phyloP scores from a whole-genome alignment of 2,888 invertebrate genomes.

The Marasmarcha lunaedactyla region DNA sequence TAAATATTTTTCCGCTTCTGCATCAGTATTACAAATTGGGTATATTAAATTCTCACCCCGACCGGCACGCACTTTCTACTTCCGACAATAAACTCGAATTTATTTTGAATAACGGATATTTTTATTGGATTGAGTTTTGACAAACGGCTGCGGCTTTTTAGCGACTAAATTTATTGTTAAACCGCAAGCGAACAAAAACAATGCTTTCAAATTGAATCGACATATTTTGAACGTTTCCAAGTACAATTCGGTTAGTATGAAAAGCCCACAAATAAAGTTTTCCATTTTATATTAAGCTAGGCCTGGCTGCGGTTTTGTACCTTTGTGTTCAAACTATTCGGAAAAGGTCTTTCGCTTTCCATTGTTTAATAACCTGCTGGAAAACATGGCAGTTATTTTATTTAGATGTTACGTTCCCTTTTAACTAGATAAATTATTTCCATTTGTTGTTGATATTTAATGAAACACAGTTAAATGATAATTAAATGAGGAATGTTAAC shows the following conservation, averaged over 20 bases:
- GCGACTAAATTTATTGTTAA: neutral
- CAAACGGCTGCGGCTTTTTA: neutral
- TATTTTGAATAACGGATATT: neutral
- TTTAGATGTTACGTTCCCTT: no score
- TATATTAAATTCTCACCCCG: no score
- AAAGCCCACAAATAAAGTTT: neutral
- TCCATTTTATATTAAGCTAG: neutral
- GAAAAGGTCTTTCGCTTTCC: no score
- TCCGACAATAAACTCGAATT: neutral
- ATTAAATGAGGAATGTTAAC: no score
- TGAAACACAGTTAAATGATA: no score
- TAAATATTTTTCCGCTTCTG: no score
- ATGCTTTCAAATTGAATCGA: neutral
- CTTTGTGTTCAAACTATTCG: no score
- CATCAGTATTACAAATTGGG: no score
- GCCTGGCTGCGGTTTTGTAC: neutral
- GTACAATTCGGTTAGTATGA: neutral
- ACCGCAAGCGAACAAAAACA: neutral
- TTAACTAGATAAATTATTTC: no score
- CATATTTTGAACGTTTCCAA: constrained; percentile 1
- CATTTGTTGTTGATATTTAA: no score
- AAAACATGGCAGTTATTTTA: no score
- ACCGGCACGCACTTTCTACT: neutral
- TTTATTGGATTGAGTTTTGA: neutral
- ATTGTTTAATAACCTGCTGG: no score